Evolutionary conservation across 64 coral and sea anemone genomes (phyloP), one percentile per base, ranked within the genome.

Genomic region (Montipora efflorescens): DNA sequence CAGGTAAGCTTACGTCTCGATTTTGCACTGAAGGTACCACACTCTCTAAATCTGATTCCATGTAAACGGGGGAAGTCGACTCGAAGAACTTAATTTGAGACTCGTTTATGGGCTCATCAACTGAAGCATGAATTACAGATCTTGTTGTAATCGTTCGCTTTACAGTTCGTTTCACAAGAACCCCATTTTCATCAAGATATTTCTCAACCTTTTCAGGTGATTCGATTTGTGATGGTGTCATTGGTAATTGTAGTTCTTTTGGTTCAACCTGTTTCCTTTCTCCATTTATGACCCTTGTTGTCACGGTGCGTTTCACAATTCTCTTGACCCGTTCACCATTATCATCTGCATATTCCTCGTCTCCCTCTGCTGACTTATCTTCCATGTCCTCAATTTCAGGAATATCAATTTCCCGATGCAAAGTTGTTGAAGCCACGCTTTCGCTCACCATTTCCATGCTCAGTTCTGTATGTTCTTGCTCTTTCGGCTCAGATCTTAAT

Each of bases 181-280:
- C 85, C 18, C 94, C 93, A 73, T 95, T 45, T 19, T 98, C 91
- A 79, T 98, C 93, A 28, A 92, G 58, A 91, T 83, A 93, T 71
- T 98, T 94, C 36, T 36, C 36, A 36, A 36, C 36, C 36, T 36
- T 36, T 2, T 36, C 36, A 36, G 36, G 36, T 36, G 36, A 36
- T 36, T 36, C 36, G 11, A 91, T 81, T 82, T 91, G 9, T 15
- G 36, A 5, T 47, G 28, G 8, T 0, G 15, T 23, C n/a, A 86
- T 49, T 68, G 59, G 18, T 2, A 58, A 61, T 10, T 44, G 6
- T 4, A 77, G 9, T 5, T 66, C 87, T 13, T 45, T 74, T 62
- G 87, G 74, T 77, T 19, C 76, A 77, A 12, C 47, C 43, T 10
- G 3, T 14, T 11, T 28, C 12, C 75, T 44, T 76, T 86, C 71